Evolutionary conservation across 2,797 vertebrate genomes (phyloP), one percentile per base, ranked within the genome.

Genomic region (Coracias cyanogaster): DNA sequence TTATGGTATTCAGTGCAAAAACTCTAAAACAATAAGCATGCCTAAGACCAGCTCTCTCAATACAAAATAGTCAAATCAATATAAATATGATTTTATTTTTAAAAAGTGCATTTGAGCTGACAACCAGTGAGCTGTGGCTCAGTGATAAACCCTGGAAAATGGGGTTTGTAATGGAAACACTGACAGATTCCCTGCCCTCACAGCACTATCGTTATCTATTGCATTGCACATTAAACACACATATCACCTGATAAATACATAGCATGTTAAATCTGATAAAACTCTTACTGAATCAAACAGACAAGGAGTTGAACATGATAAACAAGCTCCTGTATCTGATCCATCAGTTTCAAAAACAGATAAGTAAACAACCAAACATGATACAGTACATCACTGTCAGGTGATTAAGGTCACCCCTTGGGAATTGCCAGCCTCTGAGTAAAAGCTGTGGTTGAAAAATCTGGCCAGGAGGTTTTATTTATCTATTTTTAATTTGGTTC

Each of bases 221-320:
- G 64, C 92, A 86, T 66, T 93, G 86, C 90, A 90, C 96, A 95
- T 97, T 96, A 96, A 94, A 95, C 12, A 78, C 57, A 86, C 95
- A 86, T 95, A 91, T 74, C 83, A 93, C 89, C 94, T 95, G 96
- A 97, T 97, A 97, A 97, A 97, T 82, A 95, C 92, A 90, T 91
- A 92, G 73, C 88, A 66, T 39, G 79, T 86, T 96, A 94, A 96
- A 97, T 97, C 96, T 96, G 97, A 97, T 97, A 96, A 97, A 97
- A 96, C 83, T 88, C 97, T 94, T 78, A 93, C 91, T 96, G 95
- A 96, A 94, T 97, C 95, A 96, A 96, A 82, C 25, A 97, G 94
- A 96, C 96, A 95, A 95, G 92, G 90, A 97, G 82, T 52, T 94
- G 95, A 94, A 94, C 86, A 83, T 96, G 95, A 97, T 97, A 97